These are phyloP conservation scores for Lepus europaeus DNA, from an alignment of 2,113 vertebrate genomes.

Conservation along the genomic window DNA sequence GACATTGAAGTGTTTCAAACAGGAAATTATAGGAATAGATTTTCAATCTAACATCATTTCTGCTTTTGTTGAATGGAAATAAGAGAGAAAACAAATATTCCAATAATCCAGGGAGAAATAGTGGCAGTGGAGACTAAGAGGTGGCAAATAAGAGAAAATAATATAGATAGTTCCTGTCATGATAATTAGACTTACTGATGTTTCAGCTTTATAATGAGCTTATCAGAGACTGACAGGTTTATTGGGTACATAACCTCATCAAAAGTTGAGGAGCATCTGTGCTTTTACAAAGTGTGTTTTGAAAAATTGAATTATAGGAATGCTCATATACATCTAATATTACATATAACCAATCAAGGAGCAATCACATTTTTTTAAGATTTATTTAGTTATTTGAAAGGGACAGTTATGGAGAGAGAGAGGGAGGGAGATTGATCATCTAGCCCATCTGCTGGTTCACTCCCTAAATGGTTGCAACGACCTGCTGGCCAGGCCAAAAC, in stretches of 20 bases:
- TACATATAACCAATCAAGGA: background rate
- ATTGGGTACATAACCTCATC: too few relatives aligned
- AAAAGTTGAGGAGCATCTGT: background rate
- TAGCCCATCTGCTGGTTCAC: too few relatives aligned
- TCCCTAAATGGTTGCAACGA: too few relatives aligned
- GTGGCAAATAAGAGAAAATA: background rate
- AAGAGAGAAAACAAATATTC: slow-evolving; percentile 19
- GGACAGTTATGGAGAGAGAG: too few relatives aligned
- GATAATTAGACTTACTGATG: background rate
- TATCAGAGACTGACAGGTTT: background rate
- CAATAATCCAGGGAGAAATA: background rate
- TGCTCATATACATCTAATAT: background rate
- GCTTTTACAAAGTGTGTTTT: background rate
- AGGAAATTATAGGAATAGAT: background rate
- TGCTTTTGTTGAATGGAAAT: slow-evolving; percentile 25
- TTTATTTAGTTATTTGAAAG: too few relatives aligned
- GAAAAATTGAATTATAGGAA: background rate
- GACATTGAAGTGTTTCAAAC: background rate
- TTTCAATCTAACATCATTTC: background rate
- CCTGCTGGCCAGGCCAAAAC: too few relatives aligned
- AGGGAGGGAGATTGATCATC: too few relatives aligned
- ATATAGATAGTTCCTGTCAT: background rate
- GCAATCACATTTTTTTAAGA: background rate
- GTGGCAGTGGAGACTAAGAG: background rate
- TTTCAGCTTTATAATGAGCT: background rate